phyloP scores from a whole-genome alignment of 2,797 vertebrate species.

The Capromys pilorides region DNA sequence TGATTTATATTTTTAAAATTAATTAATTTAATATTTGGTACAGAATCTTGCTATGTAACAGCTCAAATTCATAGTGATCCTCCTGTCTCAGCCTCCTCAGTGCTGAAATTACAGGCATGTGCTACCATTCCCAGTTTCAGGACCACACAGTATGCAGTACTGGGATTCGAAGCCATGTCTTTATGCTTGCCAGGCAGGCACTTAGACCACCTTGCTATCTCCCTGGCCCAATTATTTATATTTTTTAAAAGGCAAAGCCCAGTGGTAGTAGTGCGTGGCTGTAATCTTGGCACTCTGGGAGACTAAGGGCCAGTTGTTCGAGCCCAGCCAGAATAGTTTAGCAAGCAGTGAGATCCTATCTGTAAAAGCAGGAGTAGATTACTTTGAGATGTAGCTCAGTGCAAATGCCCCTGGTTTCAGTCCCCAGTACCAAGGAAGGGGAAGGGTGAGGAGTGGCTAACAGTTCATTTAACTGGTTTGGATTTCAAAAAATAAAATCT shows the following conservation, averaged over 20 bases:
- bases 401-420: background rate
- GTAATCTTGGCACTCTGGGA: background rate
- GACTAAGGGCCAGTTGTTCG: background rate
- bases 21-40: too few species aligned
- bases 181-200: too few species aligned
- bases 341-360: background rate
- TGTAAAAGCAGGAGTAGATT: background rate
- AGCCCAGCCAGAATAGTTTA: background rate
- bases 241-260: background rate
- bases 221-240: background rate
- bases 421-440: background rate
- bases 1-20: too few species aligned
- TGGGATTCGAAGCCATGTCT: too few species aligned
- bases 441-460: background rate
- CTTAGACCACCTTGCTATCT: too few species aligned
- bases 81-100: too few species aligned
- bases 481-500: background rate
- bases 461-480: slow-evolving; percentile 16
- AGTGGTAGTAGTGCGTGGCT: background rate
- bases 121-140: too few species aligned
- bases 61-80: too few species aligned
- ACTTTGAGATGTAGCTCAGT: background rate
- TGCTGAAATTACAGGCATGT: too few species aligned
- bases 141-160: too few species aligned
- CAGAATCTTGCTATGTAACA: too few species aligned